A percentile compares a stretch with the other conserved stretches of the same genome.
phyloP scores from a whole-genome alignment of 2,888 invertebrate species.

The Sepiola atlantica region DNA sequence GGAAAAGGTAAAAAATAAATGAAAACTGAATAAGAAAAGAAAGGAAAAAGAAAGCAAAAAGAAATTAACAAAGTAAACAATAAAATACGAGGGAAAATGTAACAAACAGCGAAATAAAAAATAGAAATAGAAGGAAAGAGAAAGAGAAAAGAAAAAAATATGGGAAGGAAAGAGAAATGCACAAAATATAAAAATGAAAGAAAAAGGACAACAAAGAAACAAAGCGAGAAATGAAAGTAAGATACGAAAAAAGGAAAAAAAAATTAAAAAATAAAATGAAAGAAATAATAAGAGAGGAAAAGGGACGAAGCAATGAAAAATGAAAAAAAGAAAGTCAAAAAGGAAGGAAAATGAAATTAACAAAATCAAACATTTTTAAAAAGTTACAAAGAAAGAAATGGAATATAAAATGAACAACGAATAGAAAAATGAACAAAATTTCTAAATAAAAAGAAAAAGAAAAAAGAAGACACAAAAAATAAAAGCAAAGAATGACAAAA shows the following conservation, averaged over 20 bases:
- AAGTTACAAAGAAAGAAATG: no score
- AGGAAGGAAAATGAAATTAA: no score
- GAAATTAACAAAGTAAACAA: no score
- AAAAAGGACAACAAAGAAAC: background rate
- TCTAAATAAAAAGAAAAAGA: background rate
- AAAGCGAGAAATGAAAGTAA: background rate
- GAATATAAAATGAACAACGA: no score
- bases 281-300: background rate
- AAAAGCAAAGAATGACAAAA: background rate
- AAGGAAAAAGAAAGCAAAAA: no score
- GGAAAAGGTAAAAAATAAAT: background rate
- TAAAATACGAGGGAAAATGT: background rate
- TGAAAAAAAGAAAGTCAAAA: no score
- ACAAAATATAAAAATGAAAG: background rate
- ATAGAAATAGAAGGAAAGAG: background rate
- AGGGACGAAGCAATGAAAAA: no score
- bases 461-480: background rate
- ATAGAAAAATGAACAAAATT: no score
- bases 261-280: background rate
- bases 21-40: no score
- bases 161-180: no score
- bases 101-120: background rate
- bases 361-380: no score
- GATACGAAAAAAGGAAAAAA: background rate
- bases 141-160: background rate